A percentile compares a stretch with the other conserved stretches of the same genome.
phyloP scores from a whole-genome alignment of 30 jellyfish, hydroid and myxozoan species.

The Pelagia noctiluca region DNA sequence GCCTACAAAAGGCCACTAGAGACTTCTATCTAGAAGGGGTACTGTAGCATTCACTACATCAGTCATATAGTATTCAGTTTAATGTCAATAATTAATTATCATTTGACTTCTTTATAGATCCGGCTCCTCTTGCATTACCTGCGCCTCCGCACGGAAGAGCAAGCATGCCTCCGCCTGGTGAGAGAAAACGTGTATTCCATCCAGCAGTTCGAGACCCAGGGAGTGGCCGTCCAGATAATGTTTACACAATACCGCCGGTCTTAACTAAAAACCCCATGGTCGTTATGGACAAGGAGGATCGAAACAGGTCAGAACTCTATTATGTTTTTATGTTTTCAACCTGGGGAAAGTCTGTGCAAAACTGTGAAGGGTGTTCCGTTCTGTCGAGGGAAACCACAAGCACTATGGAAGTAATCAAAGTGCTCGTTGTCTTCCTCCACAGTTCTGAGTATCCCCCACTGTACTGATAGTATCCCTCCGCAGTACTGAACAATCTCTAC shows the following conservation, averaged over 20 bases:
- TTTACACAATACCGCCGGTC: constrained; percentile 54
- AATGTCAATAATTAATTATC: background rate
- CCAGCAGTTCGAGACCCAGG: constrained; percentile 28
- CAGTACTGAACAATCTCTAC: too few relatives aligned
- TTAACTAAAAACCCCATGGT: constrained; percentile 84
- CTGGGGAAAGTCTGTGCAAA: too few relatives aligned
- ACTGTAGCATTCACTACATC: too few relatives aligned
- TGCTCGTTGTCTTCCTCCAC: too few relatives aligned
- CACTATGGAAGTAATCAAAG: too few relatives aligned
- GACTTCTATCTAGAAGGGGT: too few relatives aligned
- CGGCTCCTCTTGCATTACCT: constrained; percentile 74
- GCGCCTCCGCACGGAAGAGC: constrained; percentile 92
- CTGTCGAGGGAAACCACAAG: too few relatives aligned
- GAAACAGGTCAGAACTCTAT: constrained; percentile 75
- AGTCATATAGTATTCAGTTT: background rate
- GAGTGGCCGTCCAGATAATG: constrained; percentile 5
- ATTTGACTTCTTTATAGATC: background rate
- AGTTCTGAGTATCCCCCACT: too few relatives aligned
- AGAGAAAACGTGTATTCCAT: constrained; percentile 59
- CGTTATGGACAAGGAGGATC: constrained; percentile 93
- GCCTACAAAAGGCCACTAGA: too few relatives aligned
- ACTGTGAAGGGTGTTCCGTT: too few relatives aligned
- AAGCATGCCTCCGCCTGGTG: constrained; percentile 72
- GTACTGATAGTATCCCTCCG: too few relatives aligned
- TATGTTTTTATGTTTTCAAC: too few relatives aligned